phyloP scores from a whole-genome alignment of 2,797 vertebrate species.

The Bradypodion pumilum region DNA sequence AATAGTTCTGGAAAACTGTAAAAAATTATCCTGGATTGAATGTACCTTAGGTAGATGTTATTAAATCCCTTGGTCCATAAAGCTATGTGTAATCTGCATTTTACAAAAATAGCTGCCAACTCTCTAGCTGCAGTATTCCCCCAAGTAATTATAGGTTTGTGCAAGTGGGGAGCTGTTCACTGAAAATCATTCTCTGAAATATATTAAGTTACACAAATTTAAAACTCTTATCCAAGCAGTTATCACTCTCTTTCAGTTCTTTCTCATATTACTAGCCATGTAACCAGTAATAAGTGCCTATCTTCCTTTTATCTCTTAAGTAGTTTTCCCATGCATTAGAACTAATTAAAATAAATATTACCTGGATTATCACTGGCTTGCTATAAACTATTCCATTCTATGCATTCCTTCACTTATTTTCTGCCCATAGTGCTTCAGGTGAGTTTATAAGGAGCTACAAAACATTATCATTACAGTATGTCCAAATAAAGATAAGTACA shows the following conservation, averaged over 20 bases:
- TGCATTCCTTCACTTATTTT: neutral
- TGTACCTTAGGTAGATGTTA: neutral
- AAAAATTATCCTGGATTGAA: neutral
- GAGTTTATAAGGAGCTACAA: neutral
- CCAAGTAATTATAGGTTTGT: slow-evolving; percentile 29
- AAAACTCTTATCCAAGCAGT: slow-evolving; percentile 21
- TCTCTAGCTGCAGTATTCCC: slow-evolving; percentile 15
- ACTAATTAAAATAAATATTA: slow-evolving; percentile 25
- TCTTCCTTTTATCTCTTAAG: slow-evolving; percentile 5
- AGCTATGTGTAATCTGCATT: slow-evolving; percentile 1
- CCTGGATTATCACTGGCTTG: slow-evolving; percentile 3
- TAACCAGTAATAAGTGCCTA: neutral
- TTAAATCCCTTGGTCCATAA: slow-evolving; percentile 1
- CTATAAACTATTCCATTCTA: neutral
- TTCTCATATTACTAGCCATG: slow-evolving; percentile 29
- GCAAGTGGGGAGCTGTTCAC: slow-evolving; percentile 1
- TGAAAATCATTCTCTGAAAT: slow-evolving; percentile 15
- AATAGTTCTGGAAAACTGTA: neutral
- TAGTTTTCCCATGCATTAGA: slow-evolving; percentile 19
- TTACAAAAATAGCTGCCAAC: slow-evolving; percentile 7
- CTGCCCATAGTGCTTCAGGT: neutral
- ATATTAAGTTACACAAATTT: slow-evolving; percentile 32
- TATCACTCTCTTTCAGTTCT: slow-evolving; percentile 16
- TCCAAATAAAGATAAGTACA: neutral
- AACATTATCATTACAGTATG: neutral